Conservation (phyloP, 2,797 vertebrate genomes). For the Lemur catta region DNA sequence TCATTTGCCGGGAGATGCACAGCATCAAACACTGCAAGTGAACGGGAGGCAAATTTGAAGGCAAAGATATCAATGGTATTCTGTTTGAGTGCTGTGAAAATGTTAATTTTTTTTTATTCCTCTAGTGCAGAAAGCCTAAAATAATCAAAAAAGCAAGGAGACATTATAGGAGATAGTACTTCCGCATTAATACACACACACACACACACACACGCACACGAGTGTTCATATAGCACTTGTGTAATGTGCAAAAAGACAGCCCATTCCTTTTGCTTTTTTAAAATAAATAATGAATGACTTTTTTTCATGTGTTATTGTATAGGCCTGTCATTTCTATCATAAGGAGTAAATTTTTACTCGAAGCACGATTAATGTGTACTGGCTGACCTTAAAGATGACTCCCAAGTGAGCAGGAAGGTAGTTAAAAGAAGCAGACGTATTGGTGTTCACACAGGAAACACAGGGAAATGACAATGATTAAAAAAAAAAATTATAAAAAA, state of each 20-base stretch:
- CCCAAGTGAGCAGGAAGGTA: slow-evolving; percentile 73
- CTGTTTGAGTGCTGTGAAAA: slow-evolving; percentile 61
- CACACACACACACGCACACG: neutral
- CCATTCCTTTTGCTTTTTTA: slow-evolving; percentile 71
- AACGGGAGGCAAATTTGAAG: slow-evolving; percentile 27
- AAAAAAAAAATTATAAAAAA: slow-evolving; percentile 1
- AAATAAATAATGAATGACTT: slow-evolving; percentile 78
- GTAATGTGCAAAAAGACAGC: slow-evolving; percentile 57
- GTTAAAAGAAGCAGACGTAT: slow-evolving; percentile 79
- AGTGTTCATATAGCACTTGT: slow-evolving; percentile 54
- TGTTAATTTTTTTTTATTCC: slow-evolving; percentile 66
- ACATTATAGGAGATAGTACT: slow-evolving; percentile 7
- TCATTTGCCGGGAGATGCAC: slow-evolving; percentile 35
- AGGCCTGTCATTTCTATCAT: slow-evolving; percentile 75
- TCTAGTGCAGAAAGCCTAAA: slow-evolving; percentile 67
- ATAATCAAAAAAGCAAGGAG: slow-evolving; percentile 76
- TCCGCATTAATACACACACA: slow-evolving; percentile 17
- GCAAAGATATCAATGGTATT: slow-evolving; percentile 60
- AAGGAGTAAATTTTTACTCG: slow-evolving; percentile 80
- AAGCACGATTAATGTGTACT: slow-evolving; percentile 76
- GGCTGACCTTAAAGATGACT: slow-evolving; percentile 81
- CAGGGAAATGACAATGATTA: slow-evolving; percentile 41
- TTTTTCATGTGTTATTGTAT: slow-evolving; percentile 76
- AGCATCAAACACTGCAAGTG: slow-evolving; percentile 28
- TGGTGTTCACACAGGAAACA: slow-evolving; percentile 45